phyloP scores from a whole-genome alignment of 2,888 invertebrate species.

The Drosophila imparisetae region DNA sequence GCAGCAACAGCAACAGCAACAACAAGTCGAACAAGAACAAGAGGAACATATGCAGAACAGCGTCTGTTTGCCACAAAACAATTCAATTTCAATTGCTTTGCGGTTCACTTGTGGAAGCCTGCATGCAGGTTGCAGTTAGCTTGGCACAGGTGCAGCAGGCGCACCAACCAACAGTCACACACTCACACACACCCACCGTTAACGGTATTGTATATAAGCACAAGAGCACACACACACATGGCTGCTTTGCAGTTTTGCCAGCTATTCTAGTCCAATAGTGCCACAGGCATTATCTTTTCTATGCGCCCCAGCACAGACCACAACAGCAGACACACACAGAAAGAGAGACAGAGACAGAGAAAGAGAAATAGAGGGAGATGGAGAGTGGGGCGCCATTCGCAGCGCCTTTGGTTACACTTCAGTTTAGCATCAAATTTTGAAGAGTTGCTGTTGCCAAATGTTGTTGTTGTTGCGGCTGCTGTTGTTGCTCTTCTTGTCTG shows the following conservation, averaged over 20 bases:
- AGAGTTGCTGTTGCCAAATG: constrained; percentile 71
- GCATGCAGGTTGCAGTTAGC: constrained; percentile 32
- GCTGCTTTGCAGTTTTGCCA: constrained; percentile 74
- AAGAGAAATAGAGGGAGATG: constrained; percentile 9
- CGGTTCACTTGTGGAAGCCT: constrained; percentile 74
- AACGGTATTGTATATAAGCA: constrained; percentile 75
- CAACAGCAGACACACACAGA: constrained; percentile 10
- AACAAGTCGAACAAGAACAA: constrained; percentile 20
- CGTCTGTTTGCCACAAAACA: constrained; percentile 63
- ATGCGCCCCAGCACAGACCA: constrained; percentile 66
- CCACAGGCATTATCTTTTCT: constrained; percentile 82
- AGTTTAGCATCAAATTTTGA: constrained; percentile 80
- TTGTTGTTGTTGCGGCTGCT: constrained; percentile 13
- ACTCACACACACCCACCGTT: constrained; percentile 46
- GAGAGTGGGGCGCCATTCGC: constrained; percentile 66
- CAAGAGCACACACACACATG: constrained; percentile 14
- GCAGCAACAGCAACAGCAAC: constrained; percentile 12
- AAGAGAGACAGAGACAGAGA: not conserved
- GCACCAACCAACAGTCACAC: constrained; percentile 37
- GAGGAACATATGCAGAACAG: constrained; percentile 46
- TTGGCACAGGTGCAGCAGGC: constrained; percentile 63
- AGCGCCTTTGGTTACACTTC: constrained; percentile 80
- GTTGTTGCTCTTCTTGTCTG: constrained; percentile 31
- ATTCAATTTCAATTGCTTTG: constrained; percentile 79
- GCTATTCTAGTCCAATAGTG: constrained; percentile 82